Conservation (phyloP, 2,113 vertebrate genomes). For the Hemiscyllium ocellatum region DNA sequence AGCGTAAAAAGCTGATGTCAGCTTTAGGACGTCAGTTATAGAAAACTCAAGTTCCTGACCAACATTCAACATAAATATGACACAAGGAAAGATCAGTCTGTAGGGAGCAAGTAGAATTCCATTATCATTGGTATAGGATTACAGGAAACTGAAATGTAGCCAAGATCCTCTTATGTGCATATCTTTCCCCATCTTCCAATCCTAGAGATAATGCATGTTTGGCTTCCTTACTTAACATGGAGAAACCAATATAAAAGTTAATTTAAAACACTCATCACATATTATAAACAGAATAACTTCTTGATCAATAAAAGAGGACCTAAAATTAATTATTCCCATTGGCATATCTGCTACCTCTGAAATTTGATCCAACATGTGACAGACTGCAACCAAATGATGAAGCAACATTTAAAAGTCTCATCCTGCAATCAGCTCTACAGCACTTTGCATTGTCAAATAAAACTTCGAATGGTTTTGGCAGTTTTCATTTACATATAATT, state of each 20-base stretch:
- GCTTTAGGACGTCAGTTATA: neutral
- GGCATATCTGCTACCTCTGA: too few species aligned
- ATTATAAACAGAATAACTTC: neutral
- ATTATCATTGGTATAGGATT: neutral
- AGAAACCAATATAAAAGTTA: neutral
- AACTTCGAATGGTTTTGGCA: conserved; percentile 49
- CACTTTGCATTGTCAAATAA: conserved; percentile 23
- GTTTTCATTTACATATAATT: conserved; percentile 67
- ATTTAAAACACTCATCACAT: neutral
- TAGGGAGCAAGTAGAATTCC: neutral
- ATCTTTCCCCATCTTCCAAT: neutral
- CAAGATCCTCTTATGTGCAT: neutral
- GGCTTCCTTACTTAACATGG: neutral
- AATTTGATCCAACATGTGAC: neutral
- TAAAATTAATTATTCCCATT: neutral
- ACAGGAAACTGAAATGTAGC: neutral
- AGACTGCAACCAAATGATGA: neutral
- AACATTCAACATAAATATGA: neutral
- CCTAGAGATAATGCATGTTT: neutral
- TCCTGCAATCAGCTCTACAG: neutral
- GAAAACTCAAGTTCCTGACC: neutral
- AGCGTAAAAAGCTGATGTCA: neutral
- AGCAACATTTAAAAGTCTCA: neutral
- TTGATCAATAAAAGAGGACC: neutral
- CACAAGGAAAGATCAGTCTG: neutral